phyloP scores from a whole-genome alignment of 2,113 vertebrate genomes.

The Aegithalos caudatus region DNA sequence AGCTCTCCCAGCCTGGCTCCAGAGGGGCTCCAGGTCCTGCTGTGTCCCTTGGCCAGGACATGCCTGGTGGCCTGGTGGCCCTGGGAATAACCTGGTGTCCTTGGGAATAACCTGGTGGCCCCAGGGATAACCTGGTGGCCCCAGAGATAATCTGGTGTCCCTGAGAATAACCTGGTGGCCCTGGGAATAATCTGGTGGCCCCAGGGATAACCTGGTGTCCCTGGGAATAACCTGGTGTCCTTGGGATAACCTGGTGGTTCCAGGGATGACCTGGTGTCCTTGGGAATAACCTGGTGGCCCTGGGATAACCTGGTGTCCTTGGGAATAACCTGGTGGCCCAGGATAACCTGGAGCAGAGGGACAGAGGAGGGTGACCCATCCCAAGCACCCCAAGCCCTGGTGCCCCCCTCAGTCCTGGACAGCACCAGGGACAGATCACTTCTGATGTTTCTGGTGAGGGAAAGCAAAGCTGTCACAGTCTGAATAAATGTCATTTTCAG shows the following conservation, averaged over 20 bases:
- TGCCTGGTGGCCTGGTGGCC: too few relatives aligned
- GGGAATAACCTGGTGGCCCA: neutral
- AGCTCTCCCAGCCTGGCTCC: neutral
- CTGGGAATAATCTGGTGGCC: neutral
- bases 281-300: too few relatives aligned
- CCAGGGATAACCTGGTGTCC: too few relatives aligned
- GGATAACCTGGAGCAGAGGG: rapidly evolving
- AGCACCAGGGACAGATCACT: neutral
- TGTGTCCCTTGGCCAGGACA: too few relatives aligned
- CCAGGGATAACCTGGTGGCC: too few relatives aligned
- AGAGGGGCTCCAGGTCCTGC: too few relatives aligned
- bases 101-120: too few relatives aligned
- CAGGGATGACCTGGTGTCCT: too few relatives aligned
- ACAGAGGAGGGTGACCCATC: neutral
- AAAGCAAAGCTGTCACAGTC: neutral
- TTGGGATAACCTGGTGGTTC: neutral
- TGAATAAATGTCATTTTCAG: neutral
- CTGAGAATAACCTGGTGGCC: neutral
- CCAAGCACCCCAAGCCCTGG: neutral
- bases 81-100: too few relatives aligned
- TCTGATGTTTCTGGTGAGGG: neutral
- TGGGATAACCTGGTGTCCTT: neutral
- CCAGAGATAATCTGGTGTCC: too few relatives aligned
- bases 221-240: too few relatives aligned
- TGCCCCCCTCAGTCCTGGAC: neutral